A percentile compares a stretch with the other conserved stretches of the same genome.
phyloP scores from a whole-genome alignment of 2,888 invertebrate species.

The Synanthedon tipuliformis region DNA sequence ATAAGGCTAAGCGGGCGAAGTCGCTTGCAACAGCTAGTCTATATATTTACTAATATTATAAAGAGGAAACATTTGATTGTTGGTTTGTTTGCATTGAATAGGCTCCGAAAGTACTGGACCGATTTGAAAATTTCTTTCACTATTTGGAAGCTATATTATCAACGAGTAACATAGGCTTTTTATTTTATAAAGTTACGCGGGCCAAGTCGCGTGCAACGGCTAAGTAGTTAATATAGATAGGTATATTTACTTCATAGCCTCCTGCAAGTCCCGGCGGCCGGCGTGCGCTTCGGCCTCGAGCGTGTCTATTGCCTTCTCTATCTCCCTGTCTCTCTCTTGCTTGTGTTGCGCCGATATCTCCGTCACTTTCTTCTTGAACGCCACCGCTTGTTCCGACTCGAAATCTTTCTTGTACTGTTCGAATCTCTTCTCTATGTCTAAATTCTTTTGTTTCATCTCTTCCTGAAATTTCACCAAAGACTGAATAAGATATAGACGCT shows the following conservation, averaged over 20 bases:
- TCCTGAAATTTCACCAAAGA: slow-evolving; percentile 21
- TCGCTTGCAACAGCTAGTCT: too few relatives aligned
- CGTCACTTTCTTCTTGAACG: slow-evolving; percentile 75
- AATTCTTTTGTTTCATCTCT: slow-evolving; percentile 67
- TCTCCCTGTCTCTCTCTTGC: slow-evolving; percentile 81
- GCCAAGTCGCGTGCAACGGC: too few relatives aligned
- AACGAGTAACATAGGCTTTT: too few relatives aligned
- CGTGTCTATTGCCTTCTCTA: slow-evolving; percentile 78
- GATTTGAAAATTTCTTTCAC: too few relatives aligned
- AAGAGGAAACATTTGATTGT: too few relatives aligned
- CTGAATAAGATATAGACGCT: too few relatives aligned
- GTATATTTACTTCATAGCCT: slow-evolving; percentile 52
- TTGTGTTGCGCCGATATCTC: slow-evolving; percentile 77
- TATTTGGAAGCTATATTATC: too few relatives aligned
- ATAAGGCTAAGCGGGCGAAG: too few relatives aligned
- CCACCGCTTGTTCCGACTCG: slow-evolving; percentile 70
- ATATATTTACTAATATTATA: too few relatives aligned
- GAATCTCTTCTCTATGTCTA: slow-evolving; percentile 71
- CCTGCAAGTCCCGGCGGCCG: slow-evolving; percentile 71
- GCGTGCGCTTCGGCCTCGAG: slow-evolving; percentile 75
- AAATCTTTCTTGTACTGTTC: slow-evolving; percentile 74
- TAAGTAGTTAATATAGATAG: not conserved
- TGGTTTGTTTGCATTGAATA: too few relatives aligned
- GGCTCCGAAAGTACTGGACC: too few relatives aligned
- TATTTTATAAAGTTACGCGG: too few relatives aligned